phyloP scores from a whole-genome alignment of 2,888 invertebrate species.

The Emmelina monodactyla region DNA sequence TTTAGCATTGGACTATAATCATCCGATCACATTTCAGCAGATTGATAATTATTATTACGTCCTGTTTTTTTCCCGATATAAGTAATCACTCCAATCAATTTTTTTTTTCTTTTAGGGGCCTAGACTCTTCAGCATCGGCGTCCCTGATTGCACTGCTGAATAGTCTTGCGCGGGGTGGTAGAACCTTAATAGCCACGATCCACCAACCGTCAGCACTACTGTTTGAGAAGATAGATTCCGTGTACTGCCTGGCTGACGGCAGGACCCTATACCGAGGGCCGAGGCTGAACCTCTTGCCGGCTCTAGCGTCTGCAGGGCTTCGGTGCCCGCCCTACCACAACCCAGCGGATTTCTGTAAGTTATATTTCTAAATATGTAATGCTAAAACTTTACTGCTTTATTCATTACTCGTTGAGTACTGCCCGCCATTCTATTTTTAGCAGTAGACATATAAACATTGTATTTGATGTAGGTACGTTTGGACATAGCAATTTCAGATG shows the following conservation, averaged over 20 bases:
- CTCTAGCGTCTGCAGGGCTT: conserved; percentile 76
- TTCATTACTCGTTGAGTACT: no score
- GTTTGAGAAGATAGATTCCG: conserved; percentile 91
- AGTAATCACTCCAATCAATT: no score
- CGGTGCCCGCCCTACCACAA: conserved; percentile 93
- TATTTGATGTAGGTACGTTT: no score
- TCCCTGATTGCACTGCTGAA: conserved; percentile 84
- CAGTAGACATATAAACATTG: no score
- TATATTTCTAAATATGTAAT: no score
- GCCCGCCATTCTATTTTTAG: no score
- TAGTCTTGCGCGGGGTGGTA: conserved; percentile 81
- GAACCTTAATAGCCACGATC: conserved; percentile 91
- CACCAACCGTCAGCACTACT: conserved; percentile 93
- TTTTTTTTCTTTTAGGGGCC: conserved; percentile 68
- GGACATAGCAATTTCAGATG: no score
- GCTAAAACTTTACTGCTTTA: no score
- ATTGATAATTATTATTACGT: no score
- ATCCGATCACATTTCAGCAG: no score
- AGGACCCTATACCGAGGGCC: conserved; percentile 86
- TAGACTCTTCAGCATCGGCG: conserved; percentile 88
- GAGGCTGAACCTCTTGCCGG: conserved; percentile 76
- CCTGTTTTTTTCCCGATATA: no score
- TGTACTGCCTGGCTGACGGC: conserved; percentile 85
- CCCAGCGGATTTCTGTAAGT: conserved; percentile 93
- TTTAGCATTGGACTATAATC: no score